Conservation (phyloP, 1,140 invertebrate species). For the Diorhabda elongata region DNA sequence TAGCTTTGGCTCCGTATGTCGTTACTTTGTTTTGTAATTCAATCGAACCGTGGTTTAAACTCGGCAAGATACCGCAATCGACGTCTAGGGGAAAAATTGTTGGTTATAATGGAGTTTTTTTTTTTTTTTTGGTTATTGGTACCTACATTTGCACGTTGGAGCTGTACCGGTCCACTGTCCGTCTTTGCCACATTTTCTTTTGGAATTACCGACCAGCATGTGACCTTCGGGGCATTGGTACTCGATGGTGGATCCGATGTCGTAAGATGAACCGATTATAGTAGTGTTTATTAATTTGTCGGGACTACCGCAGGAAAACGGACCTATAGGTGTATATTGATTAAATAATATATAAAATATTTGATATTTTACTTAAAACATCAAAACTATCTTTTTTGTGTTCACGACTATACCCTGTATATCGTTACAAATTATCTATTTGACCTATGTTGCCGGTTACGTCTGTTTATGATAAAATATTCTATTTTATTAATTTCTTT, state of each 20-base stretch:
- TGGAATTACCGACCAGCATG: constrained; percentile 69
- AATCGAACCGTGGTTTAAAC: constrained; percentile 71
- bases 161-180: constrained; percentile 78
- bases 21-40: constrained; percentile 63
- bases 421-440: too few species aligned
- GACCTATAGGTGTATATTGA: constrained; percentile 55
- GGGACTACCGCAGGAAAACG: constrained; percentile 79
- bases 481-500: too few species aligned
- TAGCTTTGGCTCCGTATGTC: constrained; percentile 71
- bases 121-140: not conserved
- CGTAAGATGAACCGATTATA: constrained; percentile 65
- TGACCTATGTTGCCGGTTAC: too few species aligned
- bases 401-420: too few species aligned
- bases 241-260: constrained; percentile 64
- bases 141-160: constrained; percentile 80
- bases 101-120: not conserved
- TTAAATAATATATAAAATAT: too few species aligned
- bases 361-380: too few species aligned
- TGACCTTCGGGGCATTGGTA: constrained; percentile 82
- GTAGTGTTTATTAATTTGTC: constrained; percentile 81
- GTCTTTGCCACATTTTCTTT: constrained; percentile 63
- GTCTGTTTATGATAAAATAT: too few species aligned
- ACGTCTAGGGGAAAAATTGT: constrained; percentile 58
- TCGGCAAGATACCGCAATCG: constrained; percentile 69
- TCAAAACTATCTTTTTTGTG: too few species aligned